phyloP scores from a whole-genome alignment of 1,140 invertebrate species.

The Drosophila auraria region DNA sequence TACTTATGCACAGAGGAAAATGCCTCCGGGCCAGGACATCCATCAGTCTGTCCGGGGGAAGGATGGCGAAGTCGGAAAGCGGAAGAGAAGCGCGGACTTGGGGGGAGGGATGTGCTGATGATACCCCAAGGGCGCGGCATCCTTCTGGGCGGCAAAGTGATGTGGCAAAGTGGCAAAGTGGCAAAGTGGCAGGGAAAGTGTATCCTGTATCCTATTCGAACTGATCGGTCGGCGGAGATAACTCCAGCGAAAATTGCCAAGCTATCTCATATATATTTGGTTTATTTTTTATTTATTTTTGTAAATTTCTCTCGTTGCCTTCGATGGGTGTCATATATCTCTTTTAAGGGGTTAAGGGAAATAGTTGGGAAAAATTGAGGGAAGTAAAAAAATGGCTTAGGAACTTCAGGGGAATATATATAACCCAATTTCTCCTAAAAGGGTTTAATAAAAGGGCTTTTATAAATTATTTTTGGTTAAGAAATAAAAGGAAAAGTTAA shows the following conservation, averaged over 20 bases:
- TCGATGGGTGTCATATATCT: constrained; percentile 29
- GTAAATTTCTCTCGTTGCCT: constrained; percentile 1
- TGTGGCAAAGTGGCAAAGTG: not conserved
- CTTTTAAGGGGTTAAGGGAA: not conserved
- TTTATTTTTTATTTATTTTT: constrained; percentile 24
- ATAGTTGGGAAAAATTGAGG: not conserved
- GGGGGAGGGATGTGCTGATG: constrained; percentile 12
- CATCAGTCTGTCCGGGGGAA: constrained; percentile 34
- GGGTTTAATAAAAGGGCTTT: not conserved
- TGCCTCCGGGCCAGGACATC: constrained; percentile 54
- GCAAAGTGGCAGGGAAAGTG: constrained; percentile 6
- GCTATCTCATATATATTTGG: not conserved
- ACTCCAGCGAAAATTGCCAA: constrained; percentile 26
- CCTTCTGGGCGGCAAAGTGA: constrained; percentile 1
- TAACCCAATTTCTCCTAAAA: constrained; percentile 1
- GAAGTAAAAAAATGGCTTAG: not conserved
- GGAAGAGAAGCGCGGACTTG: not conserved
- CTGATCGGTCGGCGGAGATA: constrained; percentile 35
- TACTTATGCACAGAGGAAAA: constrained; percentile 74
- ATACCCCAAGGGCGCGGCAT: constrained; percentile 22
- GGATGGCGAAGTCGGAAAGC: not conserved
- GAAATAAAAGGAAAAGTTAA: too few relatives aligned
- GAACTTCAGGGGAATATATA: not conserved
- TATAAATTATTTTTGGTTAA: not conserved
- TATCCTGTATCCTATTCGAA: constrained; percentile 15